phyloP scores from a whole-genome alignment of 2,888 invertebrate genomes.

The Elmis aenea region DNA sequence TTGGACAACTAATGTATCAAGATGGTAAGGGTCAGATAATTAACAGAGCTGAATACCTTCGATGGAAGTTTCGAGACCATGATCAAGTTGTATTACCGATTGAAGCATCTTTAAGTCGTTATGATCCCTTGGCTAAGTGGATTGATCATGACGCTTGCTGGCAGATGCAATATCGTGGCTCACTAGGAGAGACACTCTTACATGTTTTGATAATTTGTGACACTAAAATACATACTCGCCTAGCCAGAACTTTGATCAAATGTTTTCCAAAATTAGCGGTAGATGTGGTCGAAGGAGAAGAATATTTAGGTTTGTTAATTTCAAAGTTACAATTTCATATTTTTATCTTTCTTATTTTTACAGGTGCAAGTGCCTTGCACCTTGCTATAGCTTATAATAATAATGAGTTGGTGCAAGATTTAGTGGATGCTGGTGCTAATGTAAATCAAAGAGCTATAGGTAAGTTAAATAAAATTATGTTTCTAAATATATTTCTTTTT shows the following conservation, averaged over 20 bases:
- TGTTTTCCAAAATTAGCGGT: slow-evolving; percentile 86
- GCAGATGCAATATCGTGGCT: slow-evolving; percentile 95
- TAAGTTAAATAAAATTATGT: no score
- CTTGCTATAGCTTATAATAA: slow-evolving; percentile 95
- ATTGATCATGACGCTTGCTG: slow-evolving; percentile 91
- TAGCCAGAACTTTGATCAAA: slow-evolving; percentile 85
- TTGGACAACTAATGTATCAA: slow-evolving; percentile 82
- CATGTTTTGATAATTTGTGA: slow-evolving; percentile 95
- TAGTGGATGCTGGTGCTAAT: slow-evolving; percentile 88
- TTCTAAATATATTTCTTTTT: slow-evolving; percentile 3
- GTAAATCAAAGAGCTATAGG: slow-evolving; percentile 92
- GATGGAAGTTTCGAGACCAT: slow-evolving; percentile 86
- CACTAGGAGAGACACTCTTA: slow-evolving; percentile 88
- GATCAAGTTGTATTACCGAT: slow-evolving; percentile 83
- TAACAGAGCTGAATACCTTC: slow-evolving; percentile 79
- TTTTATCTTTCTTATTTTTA: slow-evolving; percentile 7
- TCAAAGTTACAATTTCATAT: slow-evolving; percentile 6
- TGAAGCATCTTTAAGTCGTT: slow-evolving; percentile 76
- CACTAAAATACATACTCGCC: slow-evolving; percentile 71
- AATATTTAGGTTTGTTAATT: slow-evolving; percentile 76
- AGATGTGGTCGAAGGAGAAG: slow-evolving; percentile 96
- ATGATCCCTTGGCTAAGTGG: slow-evolving; percentile 86
- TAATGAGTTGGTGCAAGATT: slow-evolving; percentile 87
- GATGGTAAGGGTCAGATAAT: slow-evolving; percentile 80
- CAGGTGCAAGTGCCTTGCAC: slow-evolving; percentile 89